Evolutionary conservation across 92 coral and sea anemone genomes (phyloP).

Genomic region (Phenganax marumi): DNA sequence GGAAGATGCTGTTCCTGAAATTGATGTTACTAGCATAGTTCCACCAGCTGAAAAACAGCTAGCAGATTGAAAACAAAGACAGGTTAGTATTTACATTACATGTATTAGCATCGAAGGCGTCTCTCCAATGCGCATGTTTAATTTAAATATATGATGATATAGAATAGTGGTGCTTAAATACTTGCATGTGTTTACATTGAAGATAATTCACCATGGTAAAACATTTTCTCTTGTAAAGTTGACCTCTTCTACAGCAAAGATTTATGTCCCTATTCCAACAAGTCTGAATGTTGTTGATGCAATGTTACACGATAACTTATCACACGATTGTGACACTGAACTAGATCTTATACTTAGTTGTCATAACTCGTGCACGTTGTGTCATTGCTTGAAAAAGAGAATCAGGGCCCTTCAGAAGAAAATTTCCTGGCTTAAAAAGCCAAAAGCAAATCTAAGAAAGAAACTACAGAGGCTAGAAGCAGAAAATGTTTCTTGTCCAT

Average conservation of each 20-base stretch:
- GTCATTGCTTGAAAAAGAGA: not conserved
- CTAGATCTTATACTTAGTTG: not conserved
- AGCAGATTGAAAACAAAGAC: not conserved
- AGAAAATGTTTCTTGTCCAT: not conserved
- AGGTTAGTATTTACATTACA: not conserved
- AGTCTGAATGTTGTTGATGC: not conserved
- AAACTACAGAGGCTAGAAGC: slow-evolving; percentile 2
- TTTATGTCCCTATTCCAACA: not conserved
- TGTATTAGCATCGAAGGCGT: not conserved
- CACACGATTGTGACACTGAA: not conserved
- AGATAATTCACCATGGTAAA: slow-evolving; percentile 3
- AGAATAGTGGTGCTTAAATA: not conserved
- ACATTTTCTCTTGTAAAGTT: not conserved
- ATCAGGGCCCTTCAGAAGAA: not conserved
- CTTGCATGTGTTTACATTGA: not conserved
- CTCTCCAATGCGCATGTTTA: not conserved
- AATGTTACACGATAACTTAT: not conserved
- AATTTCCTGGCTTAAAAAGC: not conserved
- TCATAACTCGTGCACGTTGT: not conserved
- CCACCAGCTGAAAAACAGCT: not conserved
- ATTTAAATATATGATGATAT: not conserved
- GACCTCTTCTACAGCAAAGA: not conserved
- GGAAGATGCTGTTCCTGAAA: slow-evolving; percentile 7
- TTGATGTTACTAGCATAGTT: not conserved
- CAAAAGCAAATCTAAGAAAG: not conserved